These are phyloP conservation scores for Tigriopus japonicus DNA, from an alignment of 1,140 invertebrate species.

Conservation along the genomic window DNA sequence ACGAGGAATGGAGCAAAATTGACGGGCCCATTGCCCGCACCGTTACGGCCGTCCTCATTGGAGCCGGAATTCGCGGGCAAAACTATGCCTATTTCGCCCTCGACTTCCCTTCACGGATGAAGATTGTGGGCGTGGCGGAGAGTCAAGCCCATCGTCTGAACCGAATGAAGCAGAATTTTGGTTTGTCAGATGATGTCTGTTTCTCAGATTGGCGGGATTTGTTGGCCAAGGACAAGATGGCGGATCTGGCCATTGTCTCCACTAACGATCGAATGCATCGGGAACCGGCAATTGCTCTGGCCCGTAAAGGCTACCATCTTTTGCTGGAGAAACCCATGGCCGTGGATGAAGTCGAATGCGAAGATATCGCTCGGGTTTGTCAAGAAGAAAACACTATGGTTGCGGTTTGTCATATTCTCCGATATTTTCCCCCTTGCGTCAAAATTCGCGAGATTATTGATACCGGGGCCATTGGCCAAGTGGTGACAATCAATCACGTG, in stretches of 20 bases:
- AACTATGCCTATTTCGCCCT: conserved; percentile 23
- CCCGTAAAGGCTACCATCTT: conserved; percentile 30
- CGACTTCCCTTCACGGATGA: conserved; percentile 20
- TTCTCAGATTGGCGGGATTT: conserved; percentile 23
- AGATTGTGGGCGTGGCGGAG: conserved; percentile 25
- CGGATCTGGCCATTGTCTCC: conserved; percentile 28
- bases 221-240: conserved; percentile 23
- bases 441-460: conserved; percentile 28
- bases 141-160: conserved; percentile 16
- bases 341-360: conserved; percentile 28
- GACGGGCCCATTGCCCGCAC: background rate
- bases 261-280: conserved; percentile 27
- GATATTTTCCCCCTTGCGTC: conserved; percentile 21
- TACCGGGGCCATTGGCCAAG: conserved; percentile 25
- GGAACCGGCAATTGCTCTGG: conserved; percentile 29
- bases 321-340: conserved; percentile 34
- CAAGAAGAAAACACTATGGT: conserved; percentile 25
- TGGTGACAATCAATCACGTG: conserved; percentile 30
- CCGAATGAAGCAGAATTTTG: conserved; percentile 14
- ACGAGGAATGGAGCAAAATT: background rate
- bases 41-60: conserved; percentile 11
- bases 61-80: conserved; percentile 12
- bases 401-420: conserved; percentile 30
- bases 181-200: conserved; percentile 20
- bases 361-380: conserved; percentile 25